Conservation (phyloP, 30 jellyfish, hydroid and myxozoan species). For the Aurelia aurita region DNA sequence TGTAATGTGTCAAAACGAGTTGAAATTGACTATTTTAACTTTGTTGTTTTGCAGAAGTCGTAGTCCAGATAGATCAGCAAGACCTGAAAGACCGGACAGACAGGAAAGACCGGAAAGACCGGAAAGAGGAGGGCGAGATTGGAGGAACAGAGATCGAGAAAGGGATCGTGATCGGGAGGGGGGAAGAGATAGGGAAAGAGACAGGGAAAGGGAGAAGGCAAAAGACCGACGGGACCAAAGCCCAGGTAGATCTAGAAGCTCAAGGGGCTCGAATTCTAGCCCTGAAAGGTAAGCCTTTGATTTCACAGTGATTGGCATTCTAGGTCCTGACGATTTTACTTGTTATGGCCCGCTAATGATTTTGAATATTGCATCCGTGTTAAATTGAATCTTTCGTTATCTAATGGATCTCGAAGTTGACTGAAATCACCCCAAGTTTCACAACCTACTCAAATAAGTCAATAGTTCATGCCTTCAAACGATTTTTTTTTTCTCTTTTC, state of each 20-base stretch:
- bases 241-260: conserved; percentile 43
- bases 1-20: too few relatives aligned
- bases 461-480: too few relatives aligned
- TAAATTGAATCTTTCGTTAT: too few relatives aligned
- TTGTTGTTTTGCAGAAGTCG: conserved; percentile 38
- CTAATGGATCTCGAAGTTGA: too few relatives aligned
- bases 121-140: conserved; percentile 35
- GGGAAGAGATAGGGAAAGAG: conserved; percentile 55
- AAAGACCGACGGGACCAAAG: conserved; percentile 38
- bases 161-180: conserved; percentile 25
- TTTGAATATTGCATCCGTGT: too few relatives aligned
- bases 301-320: too few relatives aligned
- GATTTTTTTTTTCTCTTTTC: too few relatives aligned
- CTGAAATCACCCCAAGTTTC: too few relatives aligned
- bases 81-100: conserved; percentile 41
- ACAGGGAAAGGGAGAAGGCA: conserved; percentile 16
- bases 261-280: conserved; percentile 40
- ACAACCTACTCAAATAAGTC: too few relatives aligned
- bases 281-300: conserved; percentile 41
- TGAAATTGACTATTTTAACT: background rate
- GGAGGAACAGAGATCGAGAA: conserved; percentile 39
- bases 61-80: conserved; percentile 57
- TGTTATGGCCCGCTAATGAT: too few relatives aligned
- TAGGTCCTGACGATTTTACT: too few relatives aligned
- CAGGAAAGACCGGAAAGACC: conserved; percentile 47